These are phyloP conservation scores for Pteronotus mesoamericanus DNA, from an alignment of 2,797 vertebrate genomes.

Conservation along the genomic window DNA sequence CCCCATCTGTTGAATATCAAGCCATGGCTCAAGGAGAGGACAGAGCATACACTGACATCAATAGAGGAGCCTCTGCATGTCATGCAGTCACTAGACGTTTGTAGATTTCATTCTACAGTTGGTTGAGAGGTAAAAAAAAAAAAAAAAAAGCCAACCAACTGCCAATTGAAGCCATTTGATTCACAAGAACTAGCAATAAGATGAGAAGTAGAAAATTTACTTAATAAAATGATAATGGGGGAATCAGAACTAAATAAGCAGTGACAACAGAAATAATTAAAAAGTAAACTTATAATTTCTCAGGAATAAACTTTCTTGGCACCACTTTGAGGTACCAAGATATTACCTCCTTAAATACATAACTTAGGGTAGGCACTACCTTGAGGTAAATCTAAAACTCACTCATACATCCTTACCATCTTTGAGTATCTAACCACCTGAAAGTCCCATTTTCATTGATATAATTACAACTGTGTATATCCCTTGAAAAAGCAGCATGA, in stretches of 20 bases:
- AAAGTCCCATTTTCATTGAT: neutral
- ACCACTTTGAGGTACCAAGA: neutral
- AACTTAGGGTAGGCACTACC: neutral
- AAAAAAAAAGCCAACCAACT: constrained; percentile 14
- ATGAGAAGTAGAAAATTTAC: neutral
- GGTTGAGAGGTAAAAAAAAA: neutral
- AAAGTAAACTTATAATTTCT: constrained; percentile 41
- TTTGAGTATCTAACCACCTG: neutral
- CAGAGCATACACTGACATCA: constrained; percentile 13
- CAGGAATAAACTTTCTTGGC: neutral
- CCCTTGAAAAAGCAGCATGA: neutral
- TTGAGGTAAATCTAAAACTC: neutral
- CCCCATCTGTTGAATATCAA: constrained; percentile 58
- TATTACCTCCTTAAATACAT: neutral
- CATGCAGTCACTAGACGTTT: constrained; percentile 41
- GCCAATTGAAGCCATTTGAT: constrained; percentile 31
- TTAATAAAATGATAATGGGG: neutral
- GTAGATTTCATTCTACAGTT: constrained; percentile 60
- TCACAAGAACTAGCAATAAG: neutral
- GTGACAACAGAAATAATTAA: constrained; percentile 1
- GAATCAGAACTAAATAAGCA: neutral
- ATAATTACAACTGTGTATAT: neutral
- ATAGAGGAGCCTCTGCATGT: constrained; percentile 45
- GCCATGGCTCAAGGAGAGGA: constrained; percentile 54
- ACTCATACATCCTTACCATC: neutral